Base-by-base conservation (phyloP, 2,797 vertebrate species). In the Coccyzus lansbergi region DNA sequence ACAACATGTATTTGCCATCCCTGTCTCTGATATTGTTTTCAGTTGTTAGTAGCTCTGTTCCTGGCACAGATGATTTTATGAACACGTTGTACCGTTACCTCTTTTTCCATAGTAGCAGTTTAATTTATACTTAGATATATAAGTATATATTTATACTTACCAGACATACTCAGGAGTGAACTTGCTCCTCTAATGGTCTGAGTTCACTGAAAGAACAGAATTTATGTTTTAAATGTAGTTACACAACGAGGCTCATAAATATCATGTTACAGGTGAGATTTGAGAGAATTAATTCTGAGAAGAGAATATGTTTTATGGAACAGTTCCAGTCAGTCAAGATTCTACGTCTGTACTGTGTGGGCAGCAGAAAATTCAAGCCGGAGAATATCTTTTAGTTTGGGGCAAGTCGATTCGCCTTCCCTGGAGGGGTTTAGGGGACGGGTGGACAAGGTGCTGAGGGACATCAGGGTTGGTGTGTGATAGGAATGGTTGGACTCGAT, bases 301-400 rank as follows among this genome's bases (percentile, higher is more conserved):
- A 63, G 10, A 79, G 33, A 31, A 5, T 18, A 6, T 0, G 0
- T 48, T 81, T 53, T 48, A 36, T 10, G 62, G 65, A 55, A 26
- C 8, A 33, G 20, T 24, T 87, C 71, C 59, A 11, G 1, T 40
- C 28, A 17, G 36, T 46, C 40, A 40, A 18, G 24, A 33, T 62
- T 69, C 2, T 3, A 36, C 6, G 22, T 58, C 49, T 55, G 22
- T 42, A 22, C 13, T 16, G 24, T 16, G 15, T 52, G 36, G 28
- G 62, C 34, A 81, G 46, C 21, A 82, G 69, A 83, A 95, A 78
- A 88, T 29, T 69, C 46, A 63, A 53, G 20, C 16, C 68, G 65
- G n/a, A 53, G 19, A 72, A 24, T 4, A 20, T 29, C n/a, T 33
- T 78, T 36, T 52, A 26, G 3, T 36, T 28, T 69, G 0, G 0